Conservation (phyloP, 1,140 invertebrate species). For the Paralvinella palmiformis region DNA sequence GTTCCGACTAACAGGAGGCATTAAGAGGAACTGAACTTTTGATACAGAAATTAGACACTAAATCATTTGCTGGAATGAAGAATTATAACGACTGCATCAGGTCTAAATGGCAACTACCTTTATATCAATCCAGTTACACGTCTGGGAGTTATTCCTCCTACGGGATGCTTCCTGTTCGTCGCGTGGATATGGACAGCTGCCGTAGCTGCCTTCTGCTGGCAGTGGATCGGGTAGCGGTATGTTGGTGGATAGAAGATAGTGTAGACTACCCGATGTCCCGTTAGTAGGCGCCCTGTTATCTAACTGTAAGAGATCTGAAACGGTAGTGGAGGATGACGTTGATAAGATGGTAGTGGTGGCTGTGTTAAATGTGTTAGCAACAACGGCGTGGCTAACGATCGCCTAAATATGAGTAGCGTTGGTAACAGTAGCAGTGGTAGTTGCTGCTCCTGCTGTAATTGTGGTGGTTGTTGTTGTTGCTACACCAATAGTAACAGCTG, state of each 20-base stretch:
- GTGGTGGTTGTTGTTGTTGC: too few species aligned
- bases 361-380: too few species aligned
- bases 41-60: background rate
- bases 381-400: too few species aligned
- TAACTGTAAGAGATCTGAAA: background rate
- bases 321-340: background rate
- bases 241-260: constrained; percentile 28
- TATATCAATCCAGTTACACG: background rate
- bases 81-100: background rate
- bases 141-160: background rate
- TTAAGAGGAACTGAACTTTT: background rate
- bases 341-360: background rate
- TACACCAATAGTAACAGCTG: too few species aligned
- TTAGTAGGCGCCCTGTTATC: constrained; percentile 43
- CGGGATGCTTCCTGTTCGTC: background rate
- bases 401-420: too few species aligned
- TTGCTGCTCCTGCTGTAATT: too few species aligned
- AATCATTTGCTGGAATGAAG: background rate
- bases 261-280: constrained; percentile 42
- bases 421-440: too few species aligned
- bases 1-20: too few species aligned
- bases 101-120: too few species aligned
- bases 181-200: background rate
- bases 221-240: constrained; percentile 8
- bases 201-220: background rate